Conservation (phyloP, 2,113 vertebrate species). For the Hyaena hyaena region DNA sequence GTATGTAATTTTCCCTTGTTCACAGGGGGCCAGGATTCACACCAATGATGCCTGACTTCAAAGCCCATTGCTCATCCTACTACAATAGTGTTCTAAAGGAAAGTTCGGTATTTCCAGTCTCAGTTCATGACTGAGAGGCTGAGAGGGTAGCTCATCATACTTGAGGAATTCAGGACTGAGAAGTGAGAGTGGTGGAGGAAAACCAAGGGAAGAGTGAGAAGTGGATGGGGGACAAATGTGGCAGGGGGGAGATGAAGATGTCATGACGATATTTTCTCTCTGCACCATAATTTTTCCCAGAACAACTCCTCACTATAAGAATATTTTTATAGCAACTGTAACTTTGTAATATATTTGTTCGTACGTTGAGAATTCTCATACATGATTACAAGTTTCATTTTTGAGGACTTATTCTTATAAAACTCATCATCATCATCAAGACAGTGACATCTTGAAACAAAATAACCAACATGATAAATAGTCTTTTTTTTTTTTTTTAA, state of each 20-base stretch:
- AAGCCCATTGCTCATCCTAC: neutral
- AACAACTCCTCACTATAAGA: neutral
- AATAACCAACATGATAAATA: neutral
- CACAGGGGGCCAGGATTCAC: neutral
- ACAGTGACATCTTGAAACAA: neutral
- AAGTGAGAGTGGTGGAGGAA: neutral
- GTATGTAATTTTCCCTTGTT: neutral
- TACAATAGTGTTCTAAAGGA: neutral
- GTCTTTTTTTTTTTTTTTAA: neutral
- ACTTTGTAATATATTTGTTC: neutral
- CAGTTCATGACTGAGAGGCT: neutral
- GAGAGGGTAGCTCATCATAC: too few species aligned
- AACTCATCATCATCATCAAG: neutral
- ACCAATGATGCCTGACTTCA: neutral
- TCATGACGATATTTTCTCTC: neutral
- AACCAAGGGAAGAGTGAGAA: neutral
- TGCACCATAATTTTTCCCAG: neutral
- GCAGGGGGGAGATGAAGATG: neutral
- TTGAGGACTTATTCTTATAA: neutral
- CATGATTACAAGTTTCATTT: neutral
- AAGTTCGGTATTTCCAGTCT: neutral
- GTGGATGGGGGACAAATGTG: neutral
- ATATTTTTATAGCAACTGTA: conserved; percentile 1
- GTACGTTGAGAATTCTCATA: neutral
- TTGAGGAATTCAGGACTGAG: neutral